These are phyloP conservation scores for Melinaea marsaeus DNA, from an alignment of 2,888 invertebrate species.

Conservation along the genomic window DNA sequence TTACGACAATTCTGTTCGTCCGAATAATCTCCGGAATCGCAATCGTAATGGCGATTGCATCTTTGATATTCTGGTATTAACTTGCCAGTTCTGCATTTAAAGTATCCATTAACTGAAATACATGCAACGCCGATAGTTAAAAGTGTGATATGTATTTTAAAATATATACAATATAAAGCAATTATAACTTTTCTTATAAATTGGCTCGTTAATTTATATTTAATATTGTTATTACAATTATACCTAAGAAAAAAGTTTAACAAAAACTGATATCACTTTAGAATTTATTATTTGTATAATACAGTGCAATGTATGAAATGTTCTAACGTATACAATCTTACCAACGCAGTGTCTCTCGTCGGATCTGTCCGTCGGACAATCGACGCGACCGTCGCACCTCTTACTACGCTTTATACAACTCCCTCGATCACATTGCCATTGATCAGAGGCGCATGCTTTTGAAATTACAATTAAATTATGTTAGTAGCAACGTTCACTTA, in stretches of 20 bases:
- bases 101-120: slow-evolving; percentile 69
- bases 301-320: no score
- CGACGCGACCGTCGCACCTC: slow-evolving; percentile 81
- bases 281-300: no score
- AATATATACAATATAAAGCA: not conserved
- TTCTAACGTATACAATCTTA: slow-evolving; percentile 42
- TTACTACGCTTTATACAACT: slow-evolving; percentile 79
- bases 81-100: slow-evolving; percentile 82
- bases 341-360: slow-evolving; percentile 85
- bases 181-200: no score
- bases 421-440: slow-evolving; percentile 87
- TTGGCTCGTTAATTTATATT: no score
- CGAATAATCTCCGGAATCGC: slow-evolving; percentile 80
- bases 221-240: no score
- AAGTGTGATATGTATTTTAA: slow-evolving; percentile 4
- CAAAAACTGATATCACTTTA: no score
- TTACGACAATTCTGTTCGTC: slow-evolving; percentile 89
- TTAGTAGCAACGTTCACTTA: not conserved
- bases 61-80: slow-evolving; percentile 75
- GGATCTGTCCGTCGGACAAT: slow-evolving; percentile 84
- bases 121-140: slow-evolving; percentile 47
- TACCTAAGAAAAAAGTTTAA: no score
- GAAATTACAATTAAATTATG: slow-evolving; percentile 30
- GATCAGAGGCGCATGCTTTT: slow-evolving; percentile 81
- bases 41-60: slow-evolving; percentile 83